phyloP scores from a whole-genome alignment of 2,888 invertebrate genomes.

The Celastrina argiolus region DNA sequence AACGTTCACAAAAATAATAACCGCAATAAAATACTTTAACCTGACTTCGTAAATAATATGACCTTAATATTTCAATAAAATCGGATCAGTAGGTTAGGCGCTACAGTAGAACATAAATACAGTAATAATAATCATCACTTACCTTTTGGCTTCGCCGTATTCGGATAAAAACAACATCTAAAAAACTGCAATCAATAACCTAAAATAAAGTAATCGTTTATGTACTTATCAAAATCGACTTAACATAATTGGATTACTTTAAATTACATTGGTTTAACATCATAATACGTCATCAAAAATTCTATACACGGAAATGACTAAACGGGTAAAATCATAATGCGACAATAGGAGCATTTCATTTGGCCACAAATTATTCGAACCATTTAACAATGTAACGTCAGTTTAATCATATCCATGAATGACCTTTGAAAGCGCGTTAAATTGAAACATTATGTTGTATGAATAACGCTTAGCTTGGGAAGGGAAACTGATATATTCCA shows the following conservation, averaged over 20 bases:
- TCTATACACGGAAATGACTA: slow-evolving; percentile 3
- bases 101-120: too few relatives aligned
- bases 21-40: background rate
- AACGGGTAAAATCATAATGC: slow-evolving; percentile 21
- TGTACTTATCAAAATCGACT: background rate
- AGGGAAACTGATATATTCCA: too few relatives aligned
- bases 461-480: too few relatives aligned
- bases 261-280: background rate
- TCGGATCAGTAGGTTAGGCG: background rate
- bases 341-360: slow-evolving; percentile 30
- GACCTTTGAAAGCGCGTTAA: background rate
- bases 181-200: too few relatives aligned
- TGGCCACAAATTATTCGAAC: slow-evolving; percentile 25
- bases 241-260: background rate
- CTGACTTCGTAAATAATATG: background rate
- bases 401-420: slow-evolving; percentile 14
- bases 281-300: background rate
- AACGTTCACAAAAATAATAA: background rate
- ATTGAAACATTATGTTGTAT: background rate
- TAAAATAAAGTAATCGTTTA: too few relatives aligned
- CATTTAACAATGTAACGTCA: slow-evolving; percentile 29
- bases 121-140: too few relatives aligned
- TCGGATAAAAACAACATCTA: too few relatives aligned
- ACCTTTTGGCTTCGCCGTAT: too few relatives aligned
- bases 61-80: background rate